Conservation (phyloP, 2,113 vertebrate species). For the Camelus dromedarius region DNA sequence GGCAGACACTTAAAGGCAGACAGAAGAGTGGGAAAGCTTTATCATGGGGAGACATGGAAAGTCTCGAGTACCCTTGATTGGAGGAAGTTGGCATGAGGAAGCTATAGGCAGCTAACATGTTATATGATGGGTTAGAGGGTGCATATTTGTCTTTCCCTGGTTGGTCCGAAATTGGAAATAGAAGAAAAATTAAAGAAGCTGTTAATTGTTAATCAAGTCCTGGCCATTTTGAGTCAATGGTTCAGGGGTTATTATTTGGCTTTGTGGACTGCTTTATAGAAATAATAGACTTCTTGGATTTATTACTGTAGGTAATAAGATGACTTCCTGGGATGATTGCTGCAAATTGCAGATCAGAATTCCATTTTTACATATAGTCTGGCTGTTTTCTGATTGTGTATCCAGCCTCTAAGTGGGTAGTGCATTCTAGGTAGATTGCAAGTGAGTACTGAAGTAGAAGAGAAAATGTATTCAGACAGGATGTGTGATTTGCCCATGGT, state of each 20-base stretch:
- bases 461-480: not conserved
- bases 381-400: not conserved
- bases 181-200: not conserved
- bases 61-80: not conserved
- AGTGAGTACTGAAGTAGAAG: not conserved
- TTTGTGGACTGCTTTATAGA: not conserved
- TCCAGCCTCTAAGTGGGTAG: not conserved
- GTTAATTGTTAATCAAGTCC: not conserved
- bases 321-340: not conserved
- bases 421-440: not conserved
- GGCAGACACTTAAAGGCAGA: not conserved
- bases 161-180: not conserved
- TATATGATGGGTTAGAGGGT: not conserved
- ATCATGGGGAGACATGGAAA: not conserved
- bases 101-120: not conserved
- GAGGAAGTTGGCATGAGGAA: not conserved
- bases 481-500: not conserved
- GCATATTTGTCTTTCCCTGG: not conserved
- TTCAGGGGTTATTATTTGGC: not conserved
- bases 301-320: not conserved
- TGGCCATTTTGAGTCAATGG: not conserved
- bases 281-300: not conserved
- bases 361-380: not conserved
- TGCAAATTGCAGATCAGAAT: not conserved
- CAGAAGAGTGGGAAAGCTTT: not conserved